Evolutionary conservation across 2,888 invertebrate species (phyloP), one percentile per base, ranked within the genome.

Genomic region (Axea sp.): DNA sequence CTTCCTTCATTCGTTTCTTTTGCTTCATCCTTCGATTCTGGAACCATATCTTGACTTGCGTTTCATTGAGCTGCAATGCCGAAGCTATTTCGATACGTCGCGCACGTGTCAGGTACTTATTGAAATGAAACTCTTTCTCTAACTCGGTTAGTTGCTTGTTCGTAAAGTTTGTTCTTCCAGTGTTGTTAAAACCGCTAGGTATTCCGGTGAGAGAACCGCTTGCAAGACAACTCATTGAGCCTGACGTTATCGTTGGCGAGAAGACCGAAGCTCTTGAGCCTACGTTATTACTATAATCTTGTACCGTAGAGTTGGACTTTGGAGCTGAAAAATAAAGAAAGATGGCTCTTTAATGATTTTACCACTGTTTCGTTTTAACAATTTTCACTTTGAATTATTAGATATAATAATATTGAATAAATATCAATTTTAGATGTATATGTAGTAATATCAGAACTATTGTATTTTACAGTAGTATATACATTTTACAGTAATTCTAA

Each of bases 111-210:
- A 99, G 92, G 90, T 99, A 99, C 89, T 98, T 98, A 90, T 98
- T 98, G 89, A 98, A 99, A 88, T 99, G 99, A 89, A 99, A 99
- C 88, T 99, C 99, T 87, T 99, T 99, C 88, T 99, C 99, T 78
- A 99, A 91, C 88, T 99, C 99, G 1, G 99, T 99, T 76, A 99
- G 92, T 88, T 99, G 99, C 89, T 99, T 99, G 89, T 99, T 99
- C 78, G 98, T 98, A 90, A 99, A 99, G 90, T 99, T 99, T 28
- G 99, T 99, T 55, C 99, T 91, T 24, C 98, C 98, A 7, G 96
- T 95, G 89, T 94, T 94, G 89, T 95, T 95, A 77, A 90, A 87
- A 35, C 82, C 80, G 3, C 83, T 82, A 2, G 83, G 80, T 3
- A 84, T 80, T 5, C 84, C 81, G 2, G 78, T 72, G 17, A 83